Base-by-base conservation (phyloP, 2,888 invertebrate species). In the Mesopsocus fuscifrons region DNA sequence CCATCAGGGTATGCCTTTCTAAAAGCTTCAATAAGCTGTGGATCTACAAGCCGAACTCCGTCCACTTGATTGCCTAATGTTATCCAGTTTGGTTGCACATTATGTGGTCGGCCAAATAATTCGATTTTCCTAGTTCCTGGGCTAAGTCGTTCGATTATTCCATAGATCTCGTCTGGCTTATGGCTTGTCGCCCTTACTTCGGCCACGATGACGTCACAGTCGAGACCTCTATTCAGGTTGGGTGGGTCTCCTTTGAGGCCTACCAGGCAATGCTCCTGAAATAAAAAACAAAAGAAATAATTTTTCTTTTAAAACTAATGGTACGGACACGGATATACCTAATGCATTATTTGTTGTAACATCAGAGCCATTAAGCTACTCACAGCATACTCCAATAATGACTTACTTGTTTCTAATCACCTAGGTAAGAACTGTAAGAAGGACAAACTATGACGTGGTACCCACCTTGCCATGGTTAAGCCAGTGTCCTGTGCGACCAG, bases 151-250 rank as follows among this genome's bases (percentile, higher is more conserved):
- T 97, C 95, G 50, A 95, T 95, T 52, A 95, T 92, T 9, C 92
- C 97, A 58, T 97, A 97, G 52, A 97, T 91, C 64, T 97, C 97
- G 61, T 97, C 97, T 0, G 97, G 97, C 57, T 97, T 97, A 61
- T 97, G 95, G 54, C 88, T 89, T 0, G 97, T 97, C 11, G 94
- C 97, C 44, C 97, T 71, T 1, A 97, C 95, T 64, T 97, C 97
- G 0, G 95, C 94, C 0, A 97, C 97, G 48, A 97, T 94, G 34
- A 97, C 95, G 65, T 97, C 95, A 60, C 92, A 92, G 61, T 97
- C 97, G 20, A 97, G 64, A 0, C 95, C 94, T 6, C 89, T 72
- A 63, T 92, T 95, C 38, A 94, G 66, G 56, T 83, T 79, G 42
- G 82, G 76, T 0, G 92, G 91, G 59, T 80, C 83, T 0, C 95